phyloP scores from a whole-genome alignment of 2,888 invertebrate species.

The Nasonovia ribisnigri region DNA sequence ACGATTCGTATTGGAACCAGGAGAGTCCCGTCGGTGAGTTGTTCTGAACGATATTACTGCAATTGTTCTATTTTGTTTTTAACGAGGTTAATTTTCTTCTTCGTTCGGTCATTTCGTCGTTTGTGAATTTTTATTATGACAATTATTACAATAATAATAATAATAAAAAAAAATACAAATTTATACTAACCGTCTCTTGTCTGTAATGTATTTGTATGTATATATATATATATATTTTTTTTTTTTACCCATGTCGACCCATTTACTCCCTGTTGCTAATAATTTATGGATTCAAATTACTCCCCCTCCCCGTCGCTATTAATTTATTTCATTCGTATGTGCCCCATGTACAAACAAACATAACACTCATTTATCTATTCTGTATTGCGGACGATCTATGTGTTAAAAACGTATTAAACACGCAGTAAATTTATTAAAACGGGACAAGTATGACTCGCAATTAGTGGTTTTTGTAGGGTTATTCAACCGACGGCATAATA shows the following conservation, averaged over 20 bases:
- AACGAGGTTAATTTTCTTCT: not conserved
- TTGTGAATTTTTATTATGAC: slow-evolving; percentile 37
- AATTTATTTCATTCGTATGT: slow-evolving; percentile 50
- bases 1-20: slow-evolving; percentile 94
- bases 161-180: slow-evolving; percentile 39
- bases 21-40: slow-evolving; percentile 90
- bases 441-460: slow-evolving; percentile 51
- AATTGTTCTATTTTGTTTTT: slow-evolving; percentile 27
- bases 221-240: not conserved
- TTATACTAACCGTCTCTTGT: slow-evolving; percentile 12
- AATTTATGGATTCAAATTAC: slow-evolving; percentile 62
- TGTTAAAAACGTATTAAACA: slow-evolving; percentile 64
- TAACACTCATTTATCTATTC: slow-evolving; percentile 58
- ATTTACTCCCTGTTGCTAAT: slow-evolving; percentile 25
- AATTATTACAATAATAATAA: slow-evolving; percentile 45
- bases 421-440: slow-evolving; percentile 56
- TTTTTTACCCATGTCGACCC: slow-evolving; percentile 40
- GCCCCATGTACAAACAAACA: slow-evolving; percentile 34
- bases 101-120: not conserved
- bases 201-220: not conserved
- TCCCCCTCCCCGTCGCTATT: slow-evolving; percentile 47
- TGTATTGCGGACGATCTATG: slow-evolving; percentile 54
- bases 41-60: slow-evolving; percentile 68
- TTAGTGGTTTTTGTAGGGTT: slow-evolving; percentile 62
- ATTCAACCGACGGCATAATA: slow-evolving; percentile 33